Conservation (phyloP, 2,797 vertebrate genomes). For the Alauda arvensis region DNA sequence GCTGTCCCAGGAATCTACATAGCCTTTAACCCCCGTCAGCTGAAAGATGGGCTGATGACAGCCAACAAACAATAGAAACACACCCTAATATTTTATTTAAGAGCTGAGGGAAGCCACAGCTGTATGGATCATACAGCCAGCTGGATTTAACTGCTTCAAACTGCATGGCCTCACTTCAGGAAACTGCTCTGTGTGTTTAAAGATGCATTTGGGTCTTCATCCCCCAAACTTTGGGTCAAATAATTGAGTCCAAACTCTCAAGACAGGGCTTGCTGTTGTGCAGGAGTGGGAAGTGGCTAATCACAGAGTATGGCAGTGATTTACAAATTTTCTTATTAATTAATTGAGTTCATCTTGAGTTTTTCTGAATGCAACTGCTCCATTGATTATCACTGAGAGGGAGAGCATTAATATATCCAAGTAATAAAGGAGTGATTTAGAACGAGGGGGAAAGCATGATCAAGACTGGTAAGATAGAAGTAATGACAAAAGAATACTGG, state of each 20-base stretch:
- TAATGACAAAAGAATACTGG: not conserved
- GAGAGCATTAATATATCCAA: not conserved
- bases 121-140: slow-evolving; percentile 40
- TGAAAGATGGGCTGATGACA: slow-evolving; percentile 59
- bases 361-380: not conserved
- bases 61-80: slow-evolving; percentile 65
- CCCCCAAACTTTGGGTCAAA: not conserved
- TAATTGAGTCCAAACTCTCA: not conserved
- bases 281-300: not conserved
- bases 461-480: not conserved
- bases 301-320: not conserved
- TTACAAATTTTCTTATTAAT: not conserved
- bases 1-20: slow-evolving; percentile 67
- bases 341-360: not conserved
- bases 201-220: not conserved
- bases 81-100: slow-evolving; percentile 70
- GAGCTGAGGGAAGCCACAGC: slow-evolving; percentile 64
- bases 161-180: not conserved
- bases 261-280: not conserved
- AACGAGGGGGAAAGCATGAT: not conserved
- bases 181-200: not conserved
- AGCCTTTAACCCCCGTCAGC: slow-evolving; percentile 66
- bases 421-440: not conserved
- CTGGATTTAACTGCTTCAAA: slow-evolving; percentile 42
- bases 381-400: not conserved